Evolutionary conservation across 1,140 invertebrate genomes (phyloP).

Genomic region (Dendroctonus valens): DNA sequence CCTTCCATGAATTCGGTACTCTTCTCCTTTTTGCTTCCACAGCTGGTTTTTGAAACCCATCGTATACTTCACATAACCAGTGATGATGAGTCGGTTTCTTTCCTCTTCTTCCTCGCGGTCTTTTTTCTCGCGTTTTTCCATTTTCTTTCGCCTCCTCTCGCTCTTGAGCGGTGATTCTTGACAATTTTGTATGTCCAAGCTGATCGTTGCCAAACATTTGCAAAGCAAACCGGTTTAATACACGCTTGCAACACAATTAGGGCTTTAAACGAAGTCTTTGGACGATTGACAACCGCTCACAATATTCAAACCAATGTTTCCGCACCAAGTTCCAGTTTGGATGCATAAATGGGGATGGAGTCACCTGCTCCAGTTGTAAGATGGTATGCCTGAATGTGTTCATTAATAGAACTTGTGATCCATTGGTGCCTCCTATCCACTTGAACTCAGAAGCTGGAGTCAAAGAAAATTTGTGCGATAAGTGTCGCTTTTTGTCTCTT

Average conservation of each 20-base stretch:
- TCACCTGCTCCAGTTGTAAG: conserved; percentile 81
- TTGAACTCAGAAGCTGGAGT: conserved; percentile 91
- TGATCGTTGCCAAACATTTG: conserved; percentile 94
- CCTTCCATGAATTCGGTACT: conserved; percentile 91
- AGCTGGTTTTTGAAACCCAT: conserved; percentile 88
- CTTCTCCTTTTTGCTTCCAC: conserved; percentile 98
- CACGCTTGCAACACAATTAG: conserved; percentile 82
- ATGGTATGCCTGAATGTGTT: conserved; percentile 84
- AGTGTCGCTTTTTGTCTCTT: conserved; percentile 90
- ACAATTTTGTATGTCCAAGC: conserved; percentile 78
- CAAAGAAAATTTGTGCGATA: conserved; percentile 95
- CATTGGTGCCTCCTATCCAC: conserved; percentile 84
- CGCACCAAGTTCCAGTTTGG: conserved; percentile 87
- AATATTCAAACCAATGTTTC: conserved; percentile 85
- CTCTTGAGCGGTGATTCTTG: conserved; percentile 81
- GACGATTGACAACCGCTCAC: conserved; percentile 79
- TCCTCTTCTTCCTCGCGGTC: conserved; percentile 91
- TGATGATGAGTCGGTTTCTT: conserved; percentile 66
- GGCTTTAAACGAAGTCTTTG: conserved; percentile 83
- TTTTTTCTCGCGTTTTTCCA: conserved; percentile 90
- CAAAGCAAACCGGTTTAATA: conserved; percentile 89
- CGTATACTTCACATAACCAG: conserved; percentile 89
- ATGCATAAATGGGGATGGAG: conserved; percentile 89
- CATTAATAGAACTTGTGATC: conserved; percentile 69
- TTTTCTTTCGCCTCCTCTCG: conserved; percentile 91